Percentiles rank a stretch among this genome's conserved stretches.
Evolutionary conservation across 2,888 invertebrate genomes (phyloP).

Genomic region (Eilema sororculum): DNA sequence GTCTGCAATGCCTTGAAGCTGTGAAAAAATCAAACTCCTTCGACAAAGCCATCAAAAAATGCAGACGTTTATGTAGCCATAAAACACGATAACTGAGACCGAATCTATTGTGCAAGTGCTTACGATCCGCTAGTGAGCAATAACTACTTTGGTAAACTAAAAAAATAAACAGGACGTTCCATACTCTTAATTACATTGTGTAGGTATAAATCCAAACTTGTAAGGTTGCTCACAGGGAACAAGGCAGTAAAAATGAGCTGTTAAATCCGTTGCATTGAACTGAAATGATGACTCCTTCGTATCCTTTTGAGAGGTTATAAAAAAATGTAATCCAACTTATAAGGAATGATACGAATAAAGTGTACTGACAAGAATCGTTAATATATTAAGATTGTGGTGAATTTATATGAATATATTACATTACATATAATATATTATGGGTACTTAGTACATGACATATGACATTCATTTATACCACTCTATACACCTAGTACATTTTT

Average conservation of each 20-base stretch:
- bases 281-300: constrained; percentile 34
- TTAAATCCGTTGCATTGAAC: constrained; percentile 32
- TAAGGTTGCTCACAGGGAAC: constrained; percentile 12
- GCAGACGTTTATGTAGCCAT: too few species aligned
- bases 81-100: too few species aligned
- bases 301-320: constrained; percentile 40
- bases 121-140: too few species aligned
- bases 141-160: too few species aligned
- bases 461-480: too few species aligned
- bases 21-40: too few species aligned
- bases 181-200: background rate
- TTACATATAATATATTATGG: too few species aligned
- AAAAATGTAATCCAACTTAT: constrained; percentile 37
- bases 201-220: constrained; percentile 18
- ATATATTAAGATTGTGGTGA: constrained; percentile 3
- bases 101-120: too few species aligned
- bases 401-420: background rate
- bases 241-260: constrained; percentile 12
- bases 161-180: background rate
- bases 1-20: too few species aligned
- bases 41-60: too few species aligned
- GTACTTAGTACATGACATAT: too few species aligned
- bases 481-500: too few species aligned
- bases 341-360: constrained; percentile 26
- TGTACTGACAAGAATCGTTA: constrained; percentile 20